Percentiles rank a stretch among this genome's conserved stretches.
Conservation (phyloP, 2,888 invertebrate genomes). For the Drosophila kambysellisi region DNA sequence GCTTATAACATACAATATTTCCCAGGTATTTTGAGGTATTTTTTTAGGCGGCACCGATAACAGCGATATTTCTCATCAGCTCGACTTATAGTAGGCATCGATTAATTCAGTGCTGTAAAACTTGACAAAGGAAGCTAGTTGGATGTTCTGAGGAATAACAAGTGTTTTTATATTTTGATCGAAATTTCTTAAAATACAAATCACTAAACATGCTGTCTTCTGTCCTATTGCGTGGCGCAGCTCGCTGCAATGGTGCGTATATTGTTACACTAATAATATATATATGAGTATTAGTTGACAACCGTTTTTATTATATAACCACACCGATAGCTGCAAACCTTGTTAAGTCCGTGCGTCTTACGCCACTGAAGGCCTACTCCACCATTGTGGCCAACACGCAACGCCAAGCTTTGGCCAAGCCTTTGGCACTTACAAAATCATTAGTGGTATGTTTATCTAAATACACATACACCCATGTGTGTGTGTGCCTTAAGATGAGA, state of each 20-base stretch:
- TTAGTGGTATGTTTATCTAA: conserved; percentile 55
- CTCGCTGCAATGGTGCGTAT: conserved; percentile 77
- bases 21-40: neutral
- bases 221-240: conserved; percentile 74
- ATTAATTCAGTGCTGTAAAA: conserved; percentile 52
- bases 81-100: conserved; percentile 20
- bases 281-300: neutral
- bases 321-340: conserved; percentile 61
- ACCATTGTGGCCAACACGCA: conserved; percentile 66
- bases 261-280: too few species aligned
- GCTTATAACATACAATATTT: neutral
- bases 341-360: conserved; percentile 66
- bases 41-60: conserved; percentile 19
- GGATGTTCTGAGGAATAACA: conserved; percentile 37
- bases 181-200: conserved; percentile 33
- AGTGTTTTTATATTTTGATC: conserved; percentile 39
- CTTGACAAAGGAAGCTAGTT: conserved; percentile 12
- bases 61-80: conserved; percentile 11
- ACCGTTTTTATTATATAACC: conserved; percentile 78
- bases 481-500: neutral
- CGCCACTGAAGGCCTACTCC: conserved; percentile 77
- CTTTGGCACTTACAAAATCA: conserved; percentile 65
- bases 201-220: conserved; percentile 71
- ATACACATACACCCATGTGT: conserved; percentile 5
- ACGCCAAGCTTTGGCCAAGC: conserved; percentile 61